Evolutionary conservation across 92 coral and sea anemone genomes (phyloP), one percentile per base, ranked within the genome.

Genomic region (Parazoanthus darwini): DNA sequence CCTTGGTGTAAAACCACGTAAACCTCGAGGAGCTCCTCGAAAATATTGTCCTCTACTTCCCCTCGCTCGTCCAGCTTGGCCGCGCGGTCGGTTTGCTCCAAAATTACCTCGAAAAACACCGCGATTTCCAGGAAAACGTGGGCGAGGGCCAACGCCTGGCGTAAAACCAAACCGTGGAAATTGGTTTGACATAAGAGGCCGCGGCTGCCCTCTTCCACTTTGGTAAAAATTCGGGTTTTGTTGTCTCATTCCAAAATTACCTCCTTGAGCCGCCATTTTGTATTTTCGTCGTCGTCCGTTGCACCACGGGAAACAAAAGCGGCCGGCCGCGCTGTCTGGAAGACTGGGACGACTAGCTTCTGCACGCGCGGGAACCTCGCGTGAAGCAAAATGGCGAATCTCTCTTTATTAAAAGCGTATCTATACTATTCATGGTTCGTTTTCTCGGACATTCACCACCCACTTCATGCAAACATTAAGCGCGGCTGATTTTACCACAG

Each of bases 241-340:
- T 43, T 83, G 76, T 39, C 75, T 70, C 38, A 15, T 39, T 7
- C 54, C 56, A 25, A 66, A 39, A 8, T 84, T 18, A 33, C 87
- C 79, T 72, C 79, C 42, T 71, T 50, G 78, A 3, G 79, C 78
- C 87, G 87, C 87, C 87, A 84, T 84, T 36, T 71, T 84, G 23
- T 16, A 35, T 22, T 81, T 15, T 4, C 5, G 23, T 48, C 85
- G 44, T 9, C 54, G 23, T 29, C n/a, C 39, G 9, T 48, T 84
- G 87, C 46, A 70, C 56, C 56, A 29, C 48, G 87, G 79, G 87
- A 84, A 14, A 43, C 23, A 63, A 3, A 48, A 50, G 70, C 82
- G 26, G 36, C 82, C 82, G 26, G 36, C 82, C 67, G 39, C 82
- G 65, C 78, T 42, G 20, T 4, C 23, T 37, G 46, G 13, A 39